These are phyloP conservation scores for Sarcophilus harrisii DNA, from an alignment of 2,797 vertebrate species.

Conservation along the genomic window DNA sequence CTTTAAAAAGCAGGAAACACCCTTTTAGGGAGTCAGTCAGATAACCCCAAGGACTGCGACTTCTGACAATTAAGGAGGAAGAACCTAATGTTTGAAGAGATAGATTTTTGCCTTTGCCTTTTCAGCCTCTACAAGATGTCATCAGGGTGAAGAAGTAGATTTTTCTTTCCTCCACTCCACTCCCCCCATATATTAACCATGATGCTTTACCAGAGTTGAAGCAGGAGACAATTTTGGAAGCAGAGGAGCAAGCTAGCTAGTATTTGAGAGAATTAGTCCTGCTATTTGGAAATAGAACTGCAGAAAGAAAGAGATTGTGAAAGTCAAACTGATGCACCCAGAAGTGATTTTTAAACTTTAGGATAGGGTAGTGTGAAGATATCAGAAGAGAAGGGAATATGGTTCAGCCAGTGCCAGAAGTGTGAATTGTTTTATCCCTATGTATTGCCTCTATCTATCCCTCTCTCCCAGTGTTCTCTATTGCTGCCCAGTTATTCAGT, in stretches of 20 bases:
- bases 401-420: background rate
- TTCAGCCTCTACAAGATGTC: background rate
- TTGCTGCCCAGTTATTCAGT: background rate
- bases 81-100: background rate
- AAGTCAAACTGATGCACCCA: background rate
- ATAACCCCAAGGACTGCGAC: background rate
- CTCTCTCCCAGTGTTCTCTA: background rate
- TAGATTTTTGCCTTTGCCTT: background rate
- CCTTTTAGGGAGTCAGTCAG: background rate
- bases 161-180: background rate
- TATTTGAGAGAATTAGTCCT: background rate
- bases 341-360: background rate
- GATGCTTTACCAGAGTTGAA: background rate
- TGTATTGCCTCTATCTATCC: background rate
- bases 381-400: background rate
- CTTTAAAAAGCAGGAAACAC: background rate
- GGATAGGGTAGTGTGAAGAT: background rate
- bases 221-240: background rate
- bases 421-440: background rate
- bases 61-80: background rate
- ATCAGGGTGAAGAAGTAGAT: background rate
- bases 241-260: background rate
- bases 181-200: background rate
- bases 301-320: background rate
- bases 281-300: background rate